Conservation (phyloP, 2,113 vertebrate species). For the Oophaga pumilio region DNA sequence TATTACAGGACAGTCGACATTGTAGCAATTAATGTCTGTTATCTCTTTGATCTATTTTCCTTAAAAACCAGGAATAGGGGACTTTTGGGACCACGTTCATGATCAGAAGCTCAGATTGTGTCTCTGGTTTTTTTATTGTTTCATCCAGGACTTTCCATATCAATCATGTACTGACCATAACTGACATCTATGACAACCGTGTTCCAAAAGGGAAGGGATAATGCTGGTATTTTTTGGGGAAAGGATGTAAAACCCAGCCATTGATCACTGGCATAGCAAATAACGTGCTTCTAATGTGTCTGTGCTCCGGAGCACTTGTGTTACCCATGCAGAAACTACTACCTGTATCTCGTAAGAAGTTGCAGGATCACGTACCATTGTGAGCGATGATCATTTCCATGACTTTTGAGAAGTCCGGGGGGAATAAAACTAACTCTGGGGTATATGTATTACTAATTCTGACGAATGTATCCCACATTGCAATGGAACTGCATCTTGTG, state of each 20-base stretch:
- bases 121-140: no score
- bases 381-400: not conserved
- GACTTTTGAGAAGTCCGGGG: not conserved
- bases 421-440: not conserved
- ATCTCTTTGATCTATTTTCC: not conserved
- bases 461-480: not conserved
- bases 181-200: no score
- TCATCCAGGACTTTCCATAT: no score
- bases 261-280: not conserved
- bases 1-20: not conserved
- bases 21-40: not conserved
- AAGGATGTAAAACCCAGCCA: not conserved
- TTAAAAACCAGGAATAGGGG: not conserved
- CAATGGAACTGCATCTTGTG: not conserved
- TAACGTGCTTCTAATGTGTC: not conserved
- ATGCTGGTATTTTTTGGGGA: not conserved
- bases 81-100: no score
- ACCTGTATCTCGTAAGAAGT: not conserved
- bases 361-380: not conserved
- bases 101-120: no score
- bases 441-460: not conserved
- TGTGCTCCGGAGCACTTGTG: not conserved
- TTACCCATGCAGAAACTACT: not conserved
- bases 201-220: no score
- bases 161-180: no score